Percentiles rank a stretch among this genome's conserved stretches.
phyloP scores from a whole-genome alignment of 2,113 vertebrate species.

The Romanogobio albipinnatus region DNA sequence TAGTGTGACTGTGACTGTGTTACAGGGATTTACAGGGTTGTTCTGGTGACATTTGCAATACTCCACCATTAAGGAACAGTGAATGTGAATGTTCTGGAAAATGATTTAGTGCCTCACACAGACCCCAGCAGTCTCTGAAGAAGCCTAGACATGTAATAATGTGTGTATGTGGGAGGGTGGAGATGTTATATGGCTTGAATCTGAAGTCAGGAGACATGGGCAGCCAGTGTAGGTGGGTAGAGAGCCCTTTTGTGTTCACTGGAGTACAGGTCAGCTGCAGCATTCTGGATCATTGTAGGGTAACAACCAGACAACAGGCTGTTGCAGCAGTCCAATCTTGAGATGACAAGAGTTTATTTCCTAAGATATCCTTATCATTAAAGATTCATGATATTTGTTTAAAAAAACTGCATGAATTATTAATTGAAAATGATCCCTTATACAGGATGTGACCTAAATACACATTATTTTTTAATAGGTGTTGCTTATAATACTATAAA shows the following conservation, averaged over 20 bases:
- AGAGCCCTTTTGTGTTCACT: background rate
- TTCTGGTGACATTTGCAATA: background rate
- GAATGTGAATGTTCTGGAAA: background rate
- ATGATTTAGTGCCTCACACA: background rate
- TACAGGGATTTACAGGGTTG: background rate
- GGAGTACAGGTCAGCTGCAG: background rate
- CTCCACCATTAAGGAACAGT: background rate
- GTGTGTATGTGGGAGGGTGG: background rate
- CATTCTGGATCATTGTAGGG: background rate
- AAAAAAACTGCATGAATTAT: too few species aligned
- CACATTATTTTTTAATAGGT: too few species aligned
- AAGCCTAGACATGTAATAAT: background rate
- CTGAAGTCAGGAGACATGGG: background rate
- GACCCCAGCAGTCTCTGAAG: background rate
- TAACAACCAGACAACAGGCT: background rate
- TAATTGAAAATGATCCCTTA: too few species aligned
- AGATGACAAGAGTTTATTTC: too few species aligned
- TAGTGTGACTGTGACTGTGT: background rate
- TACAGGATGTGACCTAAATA: too few species aligned
- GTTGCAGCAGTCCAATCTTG: too few species aligned
- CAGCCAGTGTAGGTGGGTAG: background rate
- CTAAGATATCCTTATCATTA: background rate
- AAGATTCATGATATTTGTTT: background rate
- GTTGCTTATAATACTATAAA: background rate
- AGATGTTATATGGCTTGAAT: background rate